Evolutionary conservation across 2,888 invertebrate species (phyloP).

Genomic region (Ernsta delagoae): DNA sequence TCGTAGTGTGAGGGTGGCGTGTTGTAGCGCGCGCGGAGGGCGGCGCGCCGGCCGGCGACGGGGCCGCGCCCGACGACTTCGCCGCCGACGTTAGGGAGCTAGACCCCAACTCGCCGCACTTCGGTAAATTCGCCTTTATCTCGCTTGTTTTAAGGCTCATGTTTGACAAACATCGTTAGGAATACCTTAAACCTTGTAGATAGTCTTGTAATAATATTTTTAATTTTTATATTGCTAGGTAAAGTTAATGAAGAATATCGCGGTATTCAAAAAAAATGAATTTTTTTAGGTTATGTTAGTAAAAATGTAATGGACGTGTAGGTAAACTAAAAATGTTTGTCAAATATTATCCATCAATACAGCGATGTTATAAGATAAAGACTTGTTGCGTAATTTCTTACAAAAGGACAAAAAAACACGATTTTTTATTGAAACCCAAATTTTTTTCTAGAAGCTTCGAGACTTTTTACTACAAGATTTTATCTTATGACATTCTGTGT

Average conservation of each 20-base stretch:
- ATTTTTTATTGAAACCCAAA: too few relatives aligned
- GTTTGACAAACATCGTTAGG: conserved; percentile 43
- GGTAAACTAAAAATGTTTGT: conserved; percentile 10
- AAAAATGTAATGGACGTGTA: not conserved
- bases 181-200: not conserved
- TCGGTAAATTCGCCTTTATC: conserved; percentile 71
- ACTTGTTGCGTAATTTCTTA: not conserved
- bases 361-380: conserved; percentile 2
- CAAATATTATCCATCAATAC: conserved; percentile 10
- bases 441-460: too few relatives aligned
- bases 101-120: conserved; percentile 79
- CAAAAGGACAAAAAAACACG: too few relatives aligned
- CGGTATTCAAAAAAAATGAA: too few relatives aligned
- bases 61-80: conserved; percentile 72
- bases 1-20: too few relatives aligned
- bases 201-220: too few relatives aligned
- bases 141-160: conserved; percentile 51
- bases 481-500: not conserved
- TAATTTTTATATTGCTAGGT: too few relatives aligned
- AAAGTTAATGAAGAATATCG: too few relatives aligned
- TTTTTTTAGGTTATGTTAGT: not conserved
- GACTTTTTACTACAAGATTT: not conserved
- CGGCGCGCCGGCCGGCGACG: conserved; percentile 66
- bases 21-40: conserved; percentile 79
- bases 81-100: conserved; percentile 79